phyloP scores from a whole-genome alignment of 1,140 invertebrate genomes.

The Ylistrum balloti region DNA sequence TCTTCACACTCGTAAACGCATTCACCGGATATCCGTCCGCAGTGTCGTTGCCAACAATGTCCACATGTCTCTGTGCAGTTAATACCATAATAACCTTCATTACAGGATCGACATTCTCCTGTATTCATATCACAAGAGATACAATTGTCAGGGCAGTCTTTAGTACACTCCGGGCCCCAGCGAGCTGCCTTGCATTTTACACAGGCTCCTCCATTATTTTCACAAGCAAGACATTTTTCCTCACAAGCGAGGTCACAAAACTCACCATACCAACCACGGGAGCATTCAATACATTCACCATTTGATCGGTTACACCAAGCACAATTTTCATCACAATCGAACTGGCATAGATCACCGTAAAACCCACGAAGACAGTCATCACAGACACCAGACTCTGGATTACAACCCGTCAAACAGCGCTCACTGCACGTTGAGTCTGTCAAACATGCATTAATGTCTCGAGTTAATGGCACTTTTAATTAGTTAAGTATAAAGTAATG shows the following conservation, averaged over 20 bases:
- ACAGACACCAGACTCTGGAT: neutral
- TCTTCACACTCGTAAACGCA: slow-evolving; percentile 51
- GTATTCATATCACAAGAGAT: slow-evolving; percentile 45
- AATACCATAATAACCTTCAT: slow-evolving; percentile 45
- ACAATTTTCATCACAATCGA: slow-evolving; percentile 45
- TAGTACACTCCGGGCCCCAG: neutral
- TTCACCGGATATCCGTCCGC: slow-evolving; percentile 44
- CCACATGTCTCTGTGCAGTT: slow-evolving; percentile 48
- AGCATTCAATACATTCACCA: slow-evolving; percentile 49
- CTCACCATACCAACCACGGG: slow-evolving; percentile 27
- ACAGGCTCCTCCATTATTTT: neutral
- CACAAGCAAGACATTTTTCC: slow-evolving; percentile 42
- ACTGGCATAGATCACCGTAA: slow-evolving; percentile 34
- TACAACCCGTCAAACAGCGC: neutral
- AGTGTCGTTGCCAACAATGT: slow-evolving; percentile 24
- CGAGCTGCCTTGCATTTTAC: neutral
- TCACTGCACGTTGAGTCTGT: neutral
- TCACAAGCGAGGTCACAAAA: slow-evolving; percentile 19
- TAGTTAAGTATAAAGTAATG: too few relatives aligned
- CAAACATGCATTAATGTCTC: neutral
- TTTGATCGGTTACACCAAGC: slow-evolving; percentile 42
- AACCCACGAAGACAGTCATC: slow-evolving; percentile 49
- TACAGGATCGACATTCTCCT: slow-evolving; percentile 51
- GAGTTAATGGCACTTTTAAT: too few relatives aligned
- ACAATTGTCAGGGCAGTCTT: slow-evolving; percentile 41